Evolutionary conservation across 2,797 vertebrate species (phyloP).

Genomic region (Hippocampus kuda): DNA sequence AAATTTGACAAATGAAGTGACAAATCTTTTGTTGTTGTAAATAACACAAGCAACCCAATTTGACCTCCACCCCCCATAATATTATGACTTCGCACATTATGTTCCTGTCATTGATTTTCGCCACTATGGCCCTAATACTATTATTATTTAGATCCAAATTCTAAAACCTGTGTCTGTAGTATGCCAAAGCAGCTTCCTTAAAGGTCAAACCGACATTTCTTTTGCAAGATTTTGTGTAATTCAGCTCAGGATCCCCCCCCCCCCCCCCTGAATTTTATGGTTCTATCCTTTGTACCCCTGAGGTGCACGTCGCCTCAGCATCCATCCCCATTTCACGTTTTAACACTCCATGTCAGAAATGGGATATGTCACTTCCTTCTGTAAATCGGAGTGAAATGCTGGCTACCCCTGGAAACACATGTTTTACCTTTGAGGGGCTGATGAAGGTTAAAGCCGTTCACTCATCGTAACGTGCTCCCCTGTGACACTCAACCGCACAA

Average conservation of each 20-base stretch:
- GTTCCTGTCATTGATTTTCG: too few species aligned
- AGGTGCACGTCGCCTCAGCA: conserved; percentile 55
- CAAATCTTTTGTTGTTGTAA: too few species aligned
- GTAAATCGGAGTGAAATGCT: conserved; percentile 54
- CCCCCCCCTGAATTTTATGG: conserved; percentile 44
- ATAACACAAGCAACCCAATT: too few species aligned
- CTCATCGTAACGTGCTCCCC: conserved; percentile 43
- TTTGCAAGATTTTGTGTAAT: conserved; percentile 38
- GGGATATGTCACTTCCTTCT: conserved; percentile 59
- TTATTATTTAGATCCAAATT: conserved; percentile 11
- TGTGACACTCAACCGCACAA: conserved; percentile 42
- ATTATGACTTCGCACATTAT: too few species aligned
- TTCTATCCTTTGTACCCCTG: conserved; percentile 36
- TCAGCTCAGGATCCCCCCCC: conserved; percentile 36
- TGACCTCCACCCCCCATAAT: too few species aligned
- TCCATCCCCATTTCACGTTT: conserved; percentile 54
- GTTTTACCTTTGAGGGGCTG: conserved; percentile 60
- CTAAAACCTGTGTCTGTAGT: not conserved
- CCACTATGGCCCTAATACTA: too few species aligned
- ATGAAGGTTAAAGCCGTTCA: conserved; percentile 58
- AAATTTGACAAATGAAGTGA: too few species aligned
- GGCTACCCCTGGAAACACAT: conserved; percentile 59
- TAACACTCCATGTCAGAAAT: conserved; percentile 59
- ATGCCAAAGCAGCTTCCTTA: not conserved
- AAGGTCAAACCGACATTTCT: conserved; percentile 11